Conservation (phyloP, 2,113 vertebrate genomes). For the Nanorana parkeri region DNA sequence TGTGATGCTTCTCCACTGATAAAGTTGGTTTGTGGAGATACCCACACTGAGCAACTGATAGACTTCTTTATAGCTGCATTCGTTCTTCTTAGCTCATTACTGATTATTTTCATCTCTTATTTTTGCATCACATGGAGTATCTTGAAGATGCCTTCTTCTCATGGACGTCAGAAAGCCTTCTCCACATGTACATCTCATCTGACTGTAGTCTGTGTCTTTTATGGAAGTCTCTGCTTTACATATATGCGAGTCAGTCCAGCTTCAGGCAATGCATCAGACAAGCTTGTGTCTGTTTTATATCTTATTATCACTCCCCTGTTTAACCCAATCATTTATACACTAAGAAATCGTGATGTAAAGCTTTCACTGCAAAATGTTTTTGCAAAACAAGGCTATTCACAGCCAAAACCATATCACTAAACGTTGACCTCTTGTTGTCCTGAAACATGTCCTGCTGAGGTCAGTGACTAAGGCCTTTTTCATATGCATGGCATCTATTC, state of each 20-base stretch:
- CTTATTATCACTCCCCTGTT: constrained; percentile 56
- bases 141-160: constrained; percentile 43
- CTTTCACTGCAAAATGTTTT: not conserved
- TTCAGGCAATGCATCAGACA: constrained; percentile 47
- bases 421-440: too few species aligned
- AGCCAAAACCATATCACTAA: too few species aligned
- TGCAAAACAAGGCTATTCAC: not conserved
- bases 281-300: constrained; percentile 60
- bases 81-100: constrained; percentile 1
- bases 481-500: too few species aligned
- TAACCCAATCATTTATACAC: constrained; percentile 60
- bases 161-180: constrained; percentile 48
- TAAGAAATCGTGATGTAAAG: constrained; percentile 43
- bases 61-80: constrained; percentile 2
- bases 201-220: constrained; percentile 38
- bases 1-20: constrained; percentile 48
- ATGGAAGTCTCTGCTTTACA: constrained; percentile 57
- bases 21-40: constrained; percentile 32
- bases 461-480: too few species aligned
- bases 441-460: not conserved
- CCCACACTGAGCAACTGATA: not conserved
- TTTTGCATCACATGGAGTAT: not conserved
- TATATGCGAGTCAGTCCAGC: constrained; percentile 50
- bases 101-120: not conserved
- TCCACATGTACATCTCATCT: constrained; percentile 54